These are phyloP conservation scores for Prolemur simus DNA, from an alignment of 2,113 vertebrate genomes.

Conservation along the genomic window DNA sequence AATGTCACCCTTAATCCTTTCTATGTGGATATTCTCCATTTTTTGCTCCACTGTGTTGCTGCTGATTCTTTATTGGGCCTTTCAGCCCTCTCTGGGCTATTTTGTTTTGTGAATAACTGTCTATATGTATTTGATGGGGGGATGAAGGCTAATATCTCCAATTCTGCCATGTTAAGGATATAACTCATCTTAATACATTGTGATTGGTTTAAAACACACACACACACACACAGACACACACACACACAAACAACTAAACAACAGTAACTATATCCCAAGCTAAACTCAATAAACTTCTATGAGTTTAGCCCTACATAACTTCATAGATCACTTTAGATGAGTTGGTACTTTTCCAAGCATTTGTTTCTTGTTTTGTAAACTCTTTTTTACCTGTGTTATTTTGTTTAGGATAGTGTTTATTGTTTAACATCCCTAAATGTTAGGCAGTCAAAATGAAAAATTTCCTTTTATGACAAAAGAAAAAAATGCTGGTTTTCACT, in stretches of 20 bases:
- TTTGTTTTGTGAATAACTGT: not conserved
- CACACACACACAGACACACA: not conserved
- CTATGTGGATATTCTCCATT: not conserved
- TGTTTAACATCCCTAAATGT: constrained; percentile 18
- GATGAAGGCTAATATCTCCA: not conserved
- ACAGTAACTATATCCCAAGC: not conserved
- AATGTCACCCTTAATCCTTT: not conserved
- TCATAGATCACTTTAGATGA: not conserved
- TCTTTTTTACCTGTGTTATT: not conserved
- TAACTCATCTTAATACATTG: not conserved
- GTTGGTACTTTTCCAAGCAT: not conserved
- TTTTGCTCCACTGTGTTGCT: not conserved
- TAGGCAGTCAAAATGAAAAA: not conserved
- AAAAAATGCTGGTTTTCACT: not conserved
- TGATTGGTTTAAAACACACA: not conserved
- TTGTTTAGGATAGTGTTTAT: not conserved
- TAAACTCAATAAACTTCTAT: not conserved
- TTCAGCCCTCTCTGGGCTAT: not conserved
- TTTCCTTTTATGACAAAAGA: not conserved
- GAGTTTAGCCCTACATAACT: not conserved
- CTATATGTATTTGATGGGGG: too few species aligned
- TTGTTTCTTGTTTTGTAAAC: constrained; percentile 24
- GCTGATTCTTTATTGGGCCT: not conserved
- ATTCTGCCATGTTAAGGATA: not conserved
- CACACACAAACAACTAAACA: not conserved